A percentile compares a stretch with the other conserved stretches of the same genome.
Evolutionary conservation across 2,113 vertebrate genomes (phyloP).

Genomic region (Macroglossus sobrinus): DNA sequence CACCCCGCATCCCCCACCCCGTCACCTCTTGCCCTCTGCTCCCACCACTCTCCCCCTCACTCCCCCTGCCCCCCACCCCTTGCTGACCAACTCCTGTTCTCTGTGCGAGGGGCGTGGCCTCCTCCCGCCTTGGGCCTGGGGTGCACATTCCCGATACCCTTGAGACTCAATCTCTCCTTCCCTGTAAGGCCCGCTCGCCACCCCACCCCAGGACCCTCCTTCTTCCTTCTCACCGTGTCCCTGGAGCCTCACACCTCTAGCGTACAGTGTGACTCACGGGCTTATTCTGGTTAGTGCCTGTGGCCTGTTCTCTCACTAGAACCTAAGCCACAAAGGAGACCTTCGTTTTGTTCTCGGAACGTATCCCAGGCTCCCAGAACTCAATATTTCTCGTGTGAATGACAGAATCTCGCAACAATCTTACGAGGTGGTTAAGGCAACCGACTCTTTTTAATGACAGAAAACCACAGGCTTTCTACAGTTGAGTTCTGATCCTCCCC

Average conservation of each 20-base stretch:
- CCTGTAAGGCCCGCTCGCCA: too few relatives aligned
- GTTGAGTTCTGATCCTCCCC: background rate
- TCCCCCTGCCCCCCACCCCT: background rate
- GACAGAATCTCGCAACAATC: background rate
- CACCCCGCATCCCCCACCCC: too few relatives aligned
- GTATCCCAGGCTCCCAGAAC: background rate
- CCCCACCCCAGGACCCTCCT: background rate
- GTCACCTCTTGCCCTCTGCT: background rate
- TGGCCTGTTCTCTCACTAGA: background rate
- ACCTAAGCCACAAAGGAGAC: rapidly evolving
- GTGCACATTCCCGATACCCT: rapidly evolving
- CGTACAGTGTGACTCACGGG: background rate
- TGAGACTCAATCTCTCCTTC: background rate
- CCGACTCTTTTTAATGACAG: background rate
- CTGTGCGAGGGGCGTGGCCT: background rate
- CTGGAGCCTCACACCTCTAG: background rate
- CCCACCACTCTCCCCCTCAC: background rate
- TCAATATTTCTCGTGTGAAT: background rate
- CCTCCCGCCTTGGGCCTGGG: background rate
- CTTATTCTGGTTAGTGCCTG: background rate
- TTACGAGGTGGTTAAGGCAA: background rate
- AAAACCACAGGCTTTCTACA: background rate
- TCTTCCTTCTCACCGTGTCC: background rate
- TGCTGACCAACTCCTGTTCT: background rate
- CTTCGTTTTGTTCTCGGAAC: background rate